Conservation (phyloP, 2,113 vertebrate genomes). For the Calypte anna region DNA sequence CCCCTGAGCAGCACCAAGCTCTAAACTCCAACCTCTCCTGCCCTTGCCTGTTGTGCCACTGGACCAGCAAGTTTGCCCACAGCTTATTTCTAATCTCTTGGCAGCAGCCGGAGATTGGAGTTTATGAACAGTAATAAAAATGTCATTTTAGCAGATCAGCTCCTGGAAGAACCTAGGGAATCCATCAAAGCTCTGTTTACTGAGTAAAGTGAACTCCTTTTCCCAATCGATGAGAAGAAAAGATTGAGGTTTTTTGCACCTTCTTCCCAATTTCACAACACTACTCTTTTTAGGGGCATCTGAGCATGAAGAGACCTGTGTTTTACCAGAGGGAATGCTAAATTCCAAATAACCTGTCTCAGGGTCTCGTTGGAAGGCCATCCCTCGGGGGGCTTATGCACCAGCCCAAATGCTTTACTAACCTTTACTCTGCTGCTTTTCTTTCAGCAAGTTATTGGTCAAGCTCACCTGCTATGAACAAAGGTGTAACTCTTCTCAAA, state of each 20-base stretch:
- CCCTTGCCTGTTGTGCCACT: conserved; percentile 73
- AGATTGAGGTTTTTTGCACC: conserved; percentile 59
- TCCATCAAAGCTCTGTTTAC: conserved; percentile 93
- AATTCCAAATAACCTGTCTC: conserved; percentile 14
- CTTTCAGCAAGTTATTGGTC: conserved; percentile 11
- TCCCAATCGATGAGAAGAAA: conserved; percentile 83
- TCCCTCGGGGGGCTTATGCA: conserved; percentile 14
- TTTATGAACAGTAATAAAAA: conserved; percentile 99
- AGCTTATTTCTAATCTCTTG: conserved; percentile 95
- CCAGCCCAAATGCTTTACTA: conserved; percentile 3
- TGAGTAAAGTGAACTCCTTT: conserved; percentile 84
- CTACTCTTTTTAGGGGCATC: conserved; percentile 47
- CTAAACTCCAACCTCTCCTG: conserved; percentile 53
- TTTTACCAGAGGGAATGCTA: conserved; percentile 50
- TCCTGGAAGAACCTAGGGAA: conserved; percentile 80
- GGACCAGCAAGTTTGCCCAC: conserved; percentile 90
- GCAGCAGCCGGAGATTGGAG: conserved; percentile 89
- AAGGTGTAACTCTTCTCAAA: conserved; percentile 37
- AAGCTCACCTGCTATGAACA: neutral
- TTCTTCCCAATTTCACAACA: conserved; percentile 53
- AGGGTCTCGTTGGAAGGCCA: neutral
- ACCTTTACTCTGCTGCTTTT: neutral
- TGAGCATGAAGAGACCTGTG: conserved; percentile 36
- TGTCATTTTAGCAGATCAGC: conserved; percentile 98
- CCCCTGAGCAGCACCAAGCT: neutral